Evolutionary conservation across 1,140 invertebrate species (phyloP).

Genomic region (Heterodera schachtii): DNA sequence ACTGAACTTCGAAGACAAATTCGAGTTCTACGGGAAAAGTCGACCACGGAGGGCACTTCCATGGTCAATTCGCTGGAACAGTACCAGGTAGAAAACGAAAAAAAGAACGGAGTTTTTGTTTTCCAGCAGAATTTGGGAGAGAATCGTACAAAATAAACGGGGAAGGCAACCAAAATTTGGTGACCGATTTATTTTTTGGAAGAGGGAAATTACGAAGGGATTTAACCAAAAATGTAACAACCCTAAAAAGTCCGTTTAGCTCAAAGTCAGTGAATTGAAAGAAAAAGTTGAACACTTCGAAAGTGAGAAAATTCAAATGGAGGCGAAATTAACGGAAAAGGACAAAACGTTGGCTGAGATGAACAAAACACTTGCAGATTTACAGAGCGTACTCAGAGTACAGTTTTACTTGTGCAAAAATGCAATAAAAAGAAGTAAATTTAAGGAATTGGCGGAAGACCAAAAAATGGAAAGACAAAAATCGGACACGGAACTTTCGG

Average conservation of each 20-base stretch:
- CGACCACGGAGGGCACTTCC: neutral
- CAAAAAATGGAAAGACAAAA: slow-evolving; percentile 31
- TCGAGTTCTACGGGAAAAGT: slow-evolving; percentile 30
- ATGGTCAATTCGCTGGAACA: slow-evolving; percentile 14
- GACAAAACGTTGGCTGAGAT: slow-evolving; percentile 26
- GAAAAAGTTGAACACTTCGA: neutral
- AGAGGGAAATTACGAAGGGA: no score
- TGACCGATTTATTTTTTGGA: no score
- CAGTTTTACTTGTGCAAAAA: neutral
- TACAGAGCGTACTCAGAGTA: slow-evolving; percentile 40
- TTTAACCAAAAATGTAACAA: no score
- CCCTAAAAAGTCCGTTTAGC: neutral
- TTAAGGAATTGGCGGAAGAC: slow-evolving; percentile 36
- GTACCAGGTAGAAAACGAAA: slow-evolving; percentile 8
- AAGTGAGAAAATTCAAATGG: slow-evolving; percentile 9
- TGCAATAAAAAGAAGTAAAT: neutral
- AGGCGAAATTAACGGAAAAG: neutral
- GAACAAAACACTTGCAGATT: slow-evolving; percentile 38
- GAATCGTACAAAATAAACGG: no score
- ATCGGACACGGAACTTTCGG: slow-evolving; percentile 25
- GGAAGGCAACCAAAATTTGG: neutral
- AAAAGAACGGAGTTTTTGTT: no score
- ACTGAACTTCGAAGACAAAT: slow-evolving; percentile 40
- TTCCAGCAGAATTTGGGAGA: no score
- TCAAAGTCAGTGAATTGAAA: slow-evolving; percentile 2